These are phyloP conservation scores for Lordiphosa fenestrarum DNA, from an alignment of 2,888 invertebrate species.

Conservation along the genomic window DNA sequence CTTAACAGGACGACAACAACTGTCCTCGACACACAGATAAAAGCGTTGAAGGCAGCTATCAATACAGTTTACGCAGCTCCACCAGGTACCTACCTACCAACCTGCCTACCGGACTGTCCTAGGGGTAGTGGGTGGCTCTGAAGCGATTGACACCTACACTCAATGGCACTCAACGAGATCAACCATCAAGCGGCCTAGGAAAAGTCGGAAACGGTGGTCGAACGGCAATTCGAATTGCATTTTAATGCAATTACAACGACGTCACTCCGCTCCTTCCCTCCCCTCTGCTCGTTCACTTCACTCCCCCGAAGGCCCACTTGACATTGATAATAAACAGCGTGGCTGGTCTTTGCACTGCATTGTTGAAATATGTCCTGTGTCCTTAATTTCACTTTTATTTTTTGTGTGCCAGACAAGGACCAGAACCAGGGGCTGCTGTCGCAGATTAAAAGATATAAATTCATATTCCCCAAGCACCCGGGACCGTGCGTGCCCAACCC, in stretches of 20 bases:
- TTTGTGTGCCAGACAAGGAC: conserved; percentile 17
- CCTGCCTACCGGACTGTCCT: conserved; percentile 2
- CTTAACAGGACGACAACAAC: conserved; percentile 18
- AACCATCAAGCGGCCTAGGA: conserved; percentile 21
- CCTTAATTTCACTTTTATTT: conserved; percentile 74
- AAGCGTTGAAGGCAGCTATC: conserved; percentile 63
- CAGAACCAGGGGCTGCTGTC: conserved; percentile 23
- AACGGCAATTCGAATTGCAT: conserved; percentile 76
- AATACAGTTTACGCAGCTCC: conserved; percentile 60
- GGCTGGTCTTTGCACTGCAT: conserved; percentile 30
- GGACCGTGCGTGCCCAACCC: conserved; percentile 49
- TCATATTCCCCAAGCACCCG: conserved; percentile 76
- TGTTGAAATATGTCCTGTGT: conserved; percentile 73
- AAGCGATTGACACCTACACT: conserved; percentile 41
- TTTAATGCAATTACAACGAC: conserved; percentile 80
- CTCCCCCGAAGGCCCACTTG: conserved; percentile 71
- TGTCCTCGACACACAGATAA: conserved; percentile 21
- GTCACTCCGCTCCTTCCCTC: conserved; percentile 27
- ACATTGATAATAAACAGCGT: conserved; percentile 76
- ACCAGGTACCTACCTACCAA: conserved; percentile 38
- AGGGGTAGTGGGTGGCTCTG: conserved; percentile 11
- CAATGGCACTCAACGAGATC: conserved; percentile 44
- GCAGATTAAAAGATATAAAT: conserved; percentile 77
- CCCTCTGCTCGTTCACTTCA: conserved; percentile 25
- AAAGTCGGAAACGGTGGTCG: conserved; percentile 33